A percentile compares a stretch with the other conserved stretches of the same genome.
Evolutionary conservation across 1,140 invertebrate genomes (phyloP).

Genomic region (Drosophila funebris): DNA sequence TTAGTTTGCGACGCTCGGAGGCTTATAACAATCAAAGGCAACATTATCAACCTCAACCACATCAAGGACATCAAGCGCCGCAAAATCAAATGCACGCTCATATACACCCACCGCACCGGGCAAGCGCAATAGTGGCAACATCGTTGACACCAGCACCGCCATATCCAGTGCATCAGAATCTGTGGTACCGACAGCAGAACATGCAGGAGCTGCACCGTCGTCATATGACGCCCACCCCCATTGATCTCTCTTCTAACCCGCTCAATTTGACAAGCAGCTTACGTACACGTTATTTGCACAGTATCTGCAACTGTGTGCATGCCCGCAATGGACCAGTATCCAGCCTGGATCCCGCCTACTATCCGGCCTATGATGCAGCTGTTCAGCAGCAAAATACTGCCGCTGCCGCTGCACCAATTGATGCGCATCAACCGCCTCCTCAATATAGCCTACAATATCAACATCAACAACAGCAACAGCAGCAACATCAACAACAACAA

Average conservation of each 20-base stretch:
- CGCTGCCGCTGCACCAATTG: constrained; percentile 22
- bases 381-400: constrained; percentile 23
- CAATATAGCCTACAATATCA: constrained; percentile 24
- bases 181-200: constrained; percentile 90
- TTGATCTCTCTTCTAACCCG: constrained; percentile 79
- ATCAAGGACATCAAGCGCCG: constrained; percentile 74
- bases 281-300: constrained; percentile 66
- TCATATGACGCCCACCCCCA: constrained; percentile 80
- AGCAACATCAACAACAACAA: constrained; percentile 44
- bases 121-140: constrained; percentile 63
- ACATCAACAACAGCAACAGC: constrained; percentile 16
- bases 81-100: constrained; percentile 77
- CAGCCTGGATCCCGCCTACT: constrained; percentile 78
- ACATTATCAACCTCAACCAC: constrained; percentile 73
- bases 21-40: constrained; percentile 74
- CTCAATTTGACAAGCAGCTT: constrained; percentile 68
- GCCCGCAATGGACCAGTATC: constrained; percentile 74
- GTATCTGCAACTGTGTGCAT: constrained; percentile 75
- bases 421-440: constrained; percentile 32
- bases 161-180: constrained; percentile 89
- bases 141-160: constrained; percentile 85
- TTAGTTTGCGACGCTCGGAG: constrained; percentile 59
- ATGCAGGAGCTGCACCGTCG: constrained; percentile 85
- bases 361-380: constrained; percentile 67
- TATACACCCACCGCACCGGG: constrained; percentile 71